Base-by-base conservation (phyloP, 2,888 invertebrate species). In the Podotricha telesiphe region DNA sequence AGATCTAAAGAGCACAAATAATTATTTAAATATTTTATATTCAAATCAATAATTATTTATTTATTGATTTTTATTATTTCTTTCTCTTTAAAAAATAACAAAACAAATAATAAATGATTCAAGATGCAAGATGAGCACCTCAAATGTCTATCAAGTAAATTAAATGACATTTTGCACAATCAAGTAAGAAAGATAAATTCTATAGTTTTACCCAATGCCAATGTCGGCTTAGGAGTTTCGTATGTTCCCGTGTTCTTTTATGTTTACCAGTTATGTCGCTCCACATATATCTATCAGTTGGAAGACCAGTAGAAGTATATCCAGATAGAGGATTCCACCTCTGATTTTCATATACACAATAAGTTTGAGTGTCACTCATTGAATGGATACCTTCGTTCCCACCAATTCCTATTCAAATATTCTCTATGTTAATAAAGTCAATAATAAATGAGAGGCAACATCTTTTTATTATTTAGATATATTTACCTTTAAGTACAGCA, bases 321-420 rank as follows among this genome's bases (percentile, higher is more conserved):
- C 98, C 98, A 72, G 96, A 96, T 3, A 98, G 94, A 0, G 98
- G 98, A 93, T 98, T 98, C 98, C 98, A 98, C 70, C 98, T 93
- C 87, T 98, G 98, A 85, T 98, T 98, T 91, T 98, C 98, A 85
- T 98, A 98, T 17, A 98, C 96, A 80, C 96, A 96, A 83, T 97
- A 97, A 76, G 96, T 96, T 86, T 97, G 96, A 13, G 96, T 96
- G 84, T 98, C 98, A 17, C 95, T 94, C 96, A 98, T 97, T 5
- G 96, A 83, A 85, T 97, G 85, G 63, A 93, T 86, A n/a, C 90
- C 90, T 69, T 92, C 92, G 73, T 87, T 93, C 66, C 84, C 86
- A 47, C 88, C 88, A 73, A 91, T 76, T 71, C 89, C 91, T 92
- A 74, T 47, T 79, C 11, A 55, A 80, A 50, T 42, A 62, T 61